Evolutionary conservation across 2,888 invertebrate species (phyloP).

Genomic region (Atrina japonica): DNA sequence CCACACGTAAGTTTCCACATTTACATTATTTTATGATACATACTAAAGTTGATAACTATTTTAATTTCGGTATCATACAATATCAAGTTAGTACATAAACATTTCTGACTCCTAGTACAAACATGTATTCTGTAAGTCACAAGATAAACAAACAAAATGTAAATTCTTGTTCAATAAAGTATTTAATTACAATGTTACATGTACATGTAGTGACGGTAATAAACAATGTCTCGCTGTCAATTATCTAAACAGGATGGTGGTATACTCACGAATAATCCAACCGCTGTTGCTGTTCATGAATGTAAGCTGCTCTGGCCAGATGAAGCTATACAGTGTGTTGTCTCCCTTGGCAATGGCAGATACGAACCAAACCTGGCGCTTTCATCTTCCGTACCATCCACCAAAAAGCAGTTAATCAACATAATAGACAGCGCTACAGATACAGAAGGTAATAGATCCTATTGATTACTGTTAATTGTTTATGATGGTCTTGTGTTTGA

Average conservation of each 20-base stretch:
- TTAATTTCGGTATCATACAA: too few species aligned
- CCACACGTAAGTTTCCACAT: too few species aligned
- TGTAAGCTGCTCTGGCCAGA: constrained; percentile 91
- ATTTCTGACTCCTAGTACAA: too few species aligned
- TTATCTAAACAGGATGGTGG: constrained; percentile 87
- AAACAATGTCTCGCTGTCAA: neutral
- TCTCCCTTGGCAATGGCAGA: constrained; percentile 90
- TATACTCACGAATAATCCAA: constrained; percentile 92
- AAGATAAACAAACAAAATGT: too few species aligned
- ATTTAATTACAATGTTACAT: too few species aligned
- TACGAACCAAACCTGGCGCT: constrained; percentile 77
- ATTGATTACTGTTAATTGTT: neutral
- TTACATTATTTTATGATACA: too few species aligned
- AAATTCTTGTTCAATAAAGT: too few species aligned
- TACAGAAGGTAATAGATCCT: constrained; percentile 79
- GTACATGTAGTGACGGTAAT: too few species aligned
- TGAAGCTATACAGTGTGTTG: constrained; percentile 87
- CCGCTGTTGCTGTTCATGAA: constrained; percentile 93
- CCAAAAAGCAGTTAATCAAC: constrained; percentile 76
- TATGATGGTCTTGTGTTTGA: too few species aligned
- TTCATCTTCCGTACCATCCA: constrained; percentile 46
- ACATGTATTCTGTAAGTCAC: too few species aligned
- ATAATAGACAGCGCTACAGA: constrained; percentile 85
- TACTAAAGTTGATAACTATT: too few species aligned
- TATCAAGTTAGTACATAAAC: too few species aligned